Base-by-base conservation (phyloP, 64 coral and sea anemone species). In the Montipora cactus region DNA sequence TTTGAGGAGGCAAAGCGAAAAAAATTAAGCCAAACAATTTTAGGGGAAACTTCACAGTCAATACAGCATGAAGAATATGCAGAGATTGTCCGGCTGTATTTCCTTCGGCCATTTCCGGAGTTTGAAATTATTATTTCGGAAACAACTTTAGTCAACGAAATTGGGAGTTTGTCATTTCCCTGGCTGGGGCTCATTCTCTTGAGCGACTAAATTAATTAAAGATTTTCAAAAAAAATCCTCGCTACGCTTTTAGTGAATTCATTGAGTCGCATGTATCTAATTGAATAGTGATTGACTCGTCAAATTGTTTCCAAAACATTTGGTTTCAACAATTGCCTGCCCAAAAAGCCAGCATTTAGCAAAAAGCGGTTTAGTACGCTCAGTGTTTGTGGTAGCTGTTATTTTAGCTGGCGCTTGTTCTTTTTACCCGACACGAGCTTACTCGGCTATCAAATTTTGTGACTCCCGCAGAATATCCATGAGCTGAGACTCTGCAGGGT, bases 291-390 rank as follows among this genome's bases (percentile, higher is more conserved):
- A 71, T 71, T 71, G 14, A 46, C 67, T 84, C 15, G 66, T 71
- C 62, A 49, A 67, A 47, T 72, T 68, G 82, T 51, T 71, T 72
- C 82, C 18, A 71, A 86, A 86, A 86, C 82, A 86, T 86, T 86
- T 71, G 9, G 50, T 71, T 86, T 86, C 82, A 86, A 71, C 82
- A 71, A 86, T 72, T 52, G 82, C 16, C 76, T 78, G 13, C 15
- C 44, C 55, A 23, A 72, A 86, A 86, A 86, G 47, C 67, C 82
- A 86, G 82, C 82, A 72, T 86, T 86, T 86, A 86, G 82, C 37
- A 37, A 28, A 86, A 86, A 86, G 82, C 44, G 82, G 64, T 86
- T 86, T 86, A 86, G 47, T 18, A 49, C 82, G 62, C 44, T 86
- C 71, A 49, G 71, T 10, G 37, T 67, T 70, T 22, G 2, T n/a